These are phyloP conservation scores for Blennius ocellaris DNA, from an alignment of 2,113 vertebrate species.

Conservation along the genomic window DNA sequence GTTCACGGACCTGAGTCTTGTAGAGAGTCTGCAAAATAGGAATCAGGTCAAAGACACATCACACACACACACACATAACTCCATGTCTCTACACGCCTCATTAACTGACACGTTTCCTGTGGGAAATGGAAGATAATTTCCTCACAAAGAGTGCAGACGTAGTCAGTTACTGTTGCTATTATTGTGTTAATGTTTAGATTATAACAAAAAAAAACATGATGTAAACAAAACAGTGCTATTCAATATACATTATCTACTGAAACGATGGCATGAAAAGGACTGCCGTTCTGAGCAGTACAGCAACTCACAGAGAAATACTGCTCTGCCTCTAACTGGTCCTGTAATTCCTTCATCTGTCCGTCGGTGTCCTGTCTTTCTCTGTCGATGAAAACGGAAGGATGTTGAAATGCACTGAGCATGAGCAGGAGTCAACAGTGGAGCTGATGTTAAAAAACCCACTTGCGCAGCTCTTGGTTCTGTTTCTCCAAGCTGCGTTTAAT, in stretches of 20 bases:
- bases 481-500: slow-evolving; percentile 96
- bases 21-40: slow-evolving; percentile 89
- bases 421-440: not conserved
- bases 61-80: not conserved
- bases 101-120: slow-evolving; percentile 3
- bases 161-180: no score
- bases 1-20: slow-evolving; percentile 97
- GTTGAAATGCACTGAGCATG: no score
- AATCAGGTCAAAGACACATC: not conserved
- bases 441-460: slow-evolving; percentile 79
- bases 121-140: not conserved
- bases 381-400: slow-evolving; percentile 15
- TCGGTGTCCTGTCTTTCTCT: slow-evolving; percentile 97
- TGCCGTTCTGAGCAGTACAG: not conserved
- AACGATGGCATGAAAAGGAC: not conserved
- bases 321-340: slow-evolving; percentile 97
- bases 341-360: slow-evolving; percentile 98
- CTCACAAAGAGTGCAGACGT: no score
- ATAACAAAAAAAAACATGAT: no score
- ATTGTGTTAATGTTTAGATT: not conserved
- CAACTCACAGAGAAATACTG: slow-evolving; percentile 97
- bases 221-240: not conserved
- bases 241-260: not conserved
- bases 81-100: not conserved
- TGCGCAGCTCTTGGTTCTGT: slow-evolving; percentile 96